phyloP scores from a whole-genome alignment of 2,888 invertebrate species.

The Chrysolina oricalcia region DNA sequence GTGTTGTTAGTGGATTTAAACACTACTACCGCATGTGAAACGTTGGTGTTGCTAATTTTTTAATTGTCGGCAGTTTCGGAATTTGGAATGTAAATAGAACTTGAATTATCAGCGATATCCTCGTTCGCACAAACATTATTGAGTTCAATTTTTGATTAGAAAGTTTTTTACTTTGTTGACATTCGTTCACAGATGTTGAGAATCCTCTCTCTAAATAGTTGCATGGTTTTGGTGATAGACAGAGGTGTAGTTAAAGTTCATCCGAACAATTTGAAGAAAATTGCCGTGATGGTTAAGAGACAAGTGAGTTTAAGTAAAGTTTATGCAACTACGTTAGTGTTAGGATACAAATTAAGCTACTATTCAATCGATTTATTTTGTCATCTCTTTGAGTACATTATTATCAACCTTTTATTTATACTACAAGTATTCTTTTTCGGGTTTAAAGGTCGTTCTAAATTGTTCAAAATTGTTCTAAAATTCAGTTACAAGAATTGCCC shows the following conservation, averaged over 20 bases:
- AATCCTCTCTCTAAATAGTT: neutral
- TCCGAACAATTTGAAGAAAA: neutral
- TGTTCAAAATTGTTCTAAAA: too few species aligned
- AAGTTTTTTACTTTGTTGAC: neutral
- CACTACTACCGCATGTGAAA: neutral
- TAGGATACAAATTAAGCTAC: too few species aligned
- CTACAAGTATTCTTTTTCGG: too few species aligned
- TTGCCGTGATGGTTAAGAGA: neutral
- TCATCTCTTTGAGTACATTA: too few species aligned
- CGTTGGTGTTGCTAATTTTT: neutral
- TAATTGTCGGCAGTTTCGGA: neutral
- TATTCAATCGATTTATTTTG: too few species aligned
- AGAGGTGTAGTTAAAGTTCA: neutral
- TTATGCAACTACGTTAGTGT: too few species aligned
- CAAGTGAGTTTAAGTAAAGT: neutral
- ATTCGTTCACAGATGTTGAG: neutral
- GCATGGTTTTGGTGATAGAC: neutral
- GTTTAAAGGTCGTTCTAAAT: too few species aligned
- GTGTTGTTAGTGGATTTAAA: neutral
- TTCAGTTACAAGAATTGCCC: too few species aligned
- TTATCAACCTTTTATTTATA: too few species aligned
- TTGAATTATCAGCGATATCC: neutral
- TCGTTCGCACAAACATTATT: neutral
- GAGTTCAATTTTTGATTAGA: neutral
- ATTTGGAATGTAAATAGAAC: neutral